Evolutionary conservation across 2,797 vertebrate genomes (phyloP).

Genomic region (Steatocranus sp.): DNA sequence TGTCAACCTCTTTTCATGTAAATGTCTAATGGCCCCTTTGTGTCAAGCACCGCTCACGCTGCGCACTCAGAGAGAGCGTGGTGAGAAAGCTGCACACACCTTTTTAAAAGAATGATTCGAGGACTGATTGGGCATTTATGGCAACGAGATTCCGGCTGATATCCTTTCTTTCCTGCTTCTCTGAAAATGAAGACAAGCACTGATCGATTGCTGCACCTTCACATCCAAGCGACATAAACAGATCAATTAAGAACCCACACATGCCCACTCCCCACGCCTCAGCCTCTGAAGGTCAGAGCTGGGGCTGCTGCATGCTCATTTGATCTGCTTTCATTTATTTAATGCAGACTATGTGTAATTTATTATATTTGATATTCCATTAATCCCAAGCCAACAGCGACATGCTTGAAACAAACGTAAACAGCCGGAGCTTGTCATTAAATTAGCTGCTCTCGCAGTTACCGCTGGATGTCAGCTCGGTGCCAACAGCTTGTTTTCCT

Average conservation of each 20-base stretch:
- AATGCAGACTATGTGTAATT: neutral
- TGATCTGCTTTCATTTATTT: neutral
- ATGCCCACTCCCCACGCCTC: neutral
- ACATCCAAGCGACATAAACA: slow-evolving; percentile 41
- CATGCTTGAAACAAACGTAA: slow-evolving; percentile 18
- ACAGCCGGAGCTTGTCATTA: slow-evolving; percentile 33
- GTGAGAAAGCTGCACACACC: neutral
- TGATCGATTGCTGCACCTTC: slow-evolving; percentile 30
- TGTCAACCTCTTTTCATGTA: neutral
- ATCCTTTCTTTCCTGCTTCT: neutral
- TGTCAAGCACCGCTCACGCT: neutral
- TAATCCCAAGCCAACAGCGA: neutral
- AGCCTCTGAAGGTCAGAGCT: slow-evolving; percentile 45
- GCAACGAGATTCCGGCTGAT: neutral
- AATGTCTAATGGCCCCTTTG: neutral
- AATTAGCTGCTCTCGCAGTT: slow-evolving; percentile 18
- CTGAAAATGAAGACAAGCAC: neutral
- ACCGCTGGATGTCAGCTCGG: neutral
- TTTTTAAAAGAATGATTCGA: neutral
- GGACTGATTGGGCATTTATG: neutral
- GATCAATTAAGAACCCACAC: slow-evolving; percentile 61
- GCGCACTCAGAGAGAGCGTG: neutral
- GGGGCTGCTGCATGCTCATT: neutral
- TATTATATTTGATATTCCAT: slow-evolving; percentile 17
- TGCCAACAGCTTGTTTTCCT: slow-evolving; percentile 16